Base-by-base conservation (phyloP, 1,140 invertebrate species). In the Calliphora vicina region DNA sequence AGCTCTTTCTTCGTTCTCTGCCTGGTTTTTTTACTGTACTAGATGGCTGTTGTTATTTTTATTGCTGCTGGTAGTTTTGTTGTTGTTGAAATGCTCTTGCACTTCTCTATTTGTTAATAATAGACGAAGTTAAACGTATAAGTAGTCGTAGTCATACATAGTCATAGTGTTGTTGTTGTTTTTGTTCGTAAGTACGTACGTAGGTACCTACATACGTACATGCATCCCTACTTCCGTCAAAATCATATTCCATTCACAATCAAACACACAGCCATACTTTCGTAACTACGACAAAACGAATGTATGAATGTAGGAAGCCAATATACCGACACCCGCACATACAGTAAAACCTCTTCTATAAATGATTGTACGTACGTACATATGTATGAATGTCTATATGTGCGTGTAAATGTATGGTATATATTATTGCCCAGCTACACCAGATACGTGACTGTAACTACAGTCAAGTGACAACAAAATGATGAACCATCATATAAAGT, bases 101-200 rank as follows among this genome's bases (percentile, higher is more conserved):
- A 67, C 45, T 67, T 67, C 61, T 23, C n/a, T n/a, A 23, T 25
- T 67, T 67, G 61, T 67, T 67, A 67, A 67, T 67, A 67, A 67
- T 23, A 67, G n/a, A 67, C 23, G 61, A 67, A 67, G 61, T 67
- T 67, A 67, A 67, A 67, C 20, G 61, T 67, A 67, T 67, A 67
- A 67, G 61, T 67, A 67, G n/a, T 67, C 61, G 9, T 57, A 35
- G 10, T 35, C 35, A 35, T 35, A 35, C 35, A 35, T 35, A 67
- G 61, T 67, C 23, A 67, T 67, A 67, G 17, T 67, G 61, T 67
- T 67, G n/a, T 67, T 67, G 20, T 67, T 43, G 42, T 43, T 43
- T 5, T 43, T 43, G 12, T n/a, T n/a, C n/a, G 35, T 35, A n/a
- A n/a, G 5, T 35, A 35, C 35, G 35, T 35, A 35, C 10, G 29